These are phyloP conservation scores for Tyrannus savana DNA, from an alignment of 2,113 vertebrate genomes.

Conservation along the genomic window DNA sequence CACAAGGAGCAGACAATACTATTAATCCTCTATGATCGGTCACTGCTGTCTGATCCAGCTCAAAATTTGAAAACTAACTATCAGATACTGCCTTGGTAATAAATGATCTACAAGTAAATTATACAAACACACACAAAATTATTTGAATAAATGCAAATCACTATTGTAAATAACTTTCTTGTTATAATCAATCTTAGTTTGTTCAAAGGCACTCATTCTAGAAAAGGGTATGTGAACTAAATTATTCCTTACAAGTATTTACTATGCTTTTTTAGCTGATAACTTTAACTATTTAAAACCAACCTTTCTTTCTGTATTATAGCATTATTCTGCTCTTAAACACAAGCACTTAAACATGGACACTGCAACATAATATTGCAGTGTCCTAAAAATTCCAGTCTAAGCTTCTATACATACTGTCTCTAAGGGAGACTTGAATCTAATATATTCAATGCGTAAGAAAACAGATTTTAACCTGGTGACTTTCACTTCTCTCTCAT, in stretches of 20 bases:
- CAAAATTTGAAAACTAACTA: background rate
- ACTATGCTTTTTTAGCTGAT: background rate
- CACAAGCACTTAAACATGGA: background rate
- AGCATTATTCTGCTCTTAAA: background rate
- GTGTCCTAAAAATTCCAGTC: background rate
- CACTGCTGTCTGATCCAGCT: background rate
- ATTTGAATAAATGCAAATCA: background rate
- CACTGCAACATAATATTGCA: background rate
- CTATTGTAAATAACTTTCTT: background rate
- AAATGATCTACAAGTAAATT: background rate
- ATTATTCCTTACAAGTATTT: background rate
- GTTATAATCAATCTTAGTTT: background rate
- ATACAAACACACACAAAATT: background rate
- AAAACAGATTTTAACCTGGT: constrained; percentile 32
- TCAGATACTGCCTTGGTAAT: background rate
- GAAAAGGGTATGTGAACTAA: background rate
- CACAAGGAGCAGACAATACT: background rate
- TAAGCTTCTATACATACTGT: background rate
- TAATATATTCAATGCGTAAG: background rate
- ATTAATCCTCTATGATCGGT: background rate
- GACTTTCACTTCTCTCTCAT: background rate
- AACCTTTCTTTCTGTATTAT: background rate
- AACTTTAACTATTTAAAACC: background rate
- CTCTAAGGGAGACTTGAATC: background rate
- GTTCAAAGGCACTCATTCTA: background rate